Conservation (phyloP, 2,888 invertebrate genomes). For the Thymelicus lineola region DNA sequence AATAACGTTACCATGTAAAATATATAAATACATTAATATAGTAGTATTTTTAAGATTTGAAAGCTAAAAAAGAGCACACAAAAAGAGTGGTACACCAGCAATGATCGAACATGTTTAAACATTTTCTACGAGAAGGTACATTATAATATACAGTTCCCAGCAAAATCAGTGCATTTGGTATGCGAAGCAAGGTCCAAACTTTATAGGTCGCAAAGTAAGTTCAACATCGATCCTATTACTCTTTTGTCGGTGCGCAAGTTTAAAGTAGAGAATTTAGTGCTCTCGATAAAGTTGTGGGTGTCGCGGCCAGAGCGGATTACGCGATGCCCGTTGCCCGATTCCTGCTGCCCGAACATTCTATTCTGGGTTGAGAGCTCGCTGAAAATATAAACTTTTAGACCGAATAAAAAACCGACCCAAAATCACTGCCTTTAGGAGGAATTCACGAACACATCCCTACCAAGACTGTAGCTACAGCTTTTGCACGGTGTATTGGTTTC, state of each 20-base stretch:
- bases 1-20: no score
- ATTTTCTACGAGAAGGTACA: neutral
- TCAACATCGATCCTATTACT: constrained; percentile 61
- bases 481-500: no score
- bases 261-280: constrained; percentile 66
- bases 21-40: no score
- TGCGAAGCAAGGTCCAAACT: constrained; percentile 36
- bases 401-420: constrained; percentile 11
- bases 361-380: constrained; percentile 44
- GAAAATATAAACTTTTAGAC: constrained; percentile 12
- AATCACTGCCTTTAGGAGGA: constrained; percentile 4
- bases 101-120: neutral
- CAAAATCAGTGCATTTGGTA: constrained; percentile 25
- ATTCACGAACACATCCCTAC: constrained; percentile 11
- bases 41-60: no score
- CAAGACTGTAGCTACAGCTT: neutral
- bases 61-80: no score
- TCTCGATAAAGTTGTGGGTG: constrained; percentile 68
- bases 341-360: constrained; percentile 48
- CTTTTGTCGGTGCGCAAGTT: constrained; percentile 68
- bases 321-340: constrained; percentile 53
- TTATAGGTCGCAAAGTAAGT: constrained; percentile 40
- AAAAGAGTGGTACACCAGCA: no score
- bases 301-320: constrained; percentile 69
- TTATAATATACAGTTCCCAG: neutral